Conservation (phyloP, 2,888 invertebrate genomes). For the Clanis bilineata region DNA sequence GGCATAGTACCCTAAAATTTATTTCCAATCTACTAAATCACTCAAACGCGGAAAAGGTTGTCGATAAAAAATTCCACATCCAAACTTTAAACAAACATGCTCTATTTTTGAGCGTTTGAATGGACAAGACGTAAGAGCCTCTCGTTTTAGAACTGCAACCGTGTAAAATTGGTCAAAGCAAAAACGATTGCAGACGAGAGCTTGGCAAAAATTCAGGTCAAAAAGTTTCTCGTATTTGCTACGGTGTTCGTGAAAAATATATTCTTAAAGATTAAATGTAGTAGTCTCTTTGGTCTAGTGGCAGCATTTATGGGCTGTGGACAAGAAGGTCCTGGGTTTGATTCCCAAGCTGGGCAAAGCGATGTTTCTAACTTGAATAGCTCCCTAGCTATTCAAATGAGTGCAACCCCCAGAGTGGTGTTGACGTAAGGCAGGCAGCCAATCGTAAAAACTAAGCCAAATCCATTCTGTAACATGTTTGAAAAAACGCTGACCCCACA, state of each 20-base stretch:
- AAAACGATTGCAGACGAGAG: constrained; percentile 7
- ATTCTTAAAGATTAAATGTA: neutral
- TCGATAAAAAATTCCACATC: neutral
- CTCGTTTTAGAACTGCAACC: constrained; percentile 2
- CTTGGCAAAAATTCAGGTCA: constrained; percentile 4
- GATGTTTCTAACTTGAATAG: too few species aligned
- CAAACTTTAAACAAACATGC: neutral
- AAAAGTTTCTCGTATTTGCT: constrained; percentile 1
- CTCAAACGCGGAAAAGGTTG: neutral
- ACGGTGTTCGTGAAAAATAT: neutral
- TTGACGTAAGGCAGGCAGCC: too few species aligned
- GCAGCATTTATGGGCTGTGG: too few species aligned
- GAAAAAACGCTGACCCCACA: too few species aligned
- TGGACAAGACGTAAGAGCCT: neutral
- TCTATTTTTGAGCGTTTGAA: constrained; percentile 4
- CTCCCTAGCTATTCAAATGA: too few species aligned
- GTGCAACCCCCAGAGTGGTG: too few species aligned
- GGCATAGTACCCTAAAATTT: too few species aligned
- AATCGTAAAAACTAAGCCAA: too few species aligned
- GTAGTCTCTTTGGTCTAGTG: neutral
- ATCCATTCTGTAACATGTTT: too few species aligned
- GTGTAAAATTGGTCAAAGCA: constrained; percentile 8
- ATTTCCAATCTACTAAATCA: neutral
- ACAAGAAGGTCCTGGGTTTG: too few species aligned
- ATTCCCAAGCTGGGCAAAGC: too few species aligned